Base-by-base conservation (phyloP, 2,888 invertebrate genomes). In the Iselma pallidipennis region DNA sequence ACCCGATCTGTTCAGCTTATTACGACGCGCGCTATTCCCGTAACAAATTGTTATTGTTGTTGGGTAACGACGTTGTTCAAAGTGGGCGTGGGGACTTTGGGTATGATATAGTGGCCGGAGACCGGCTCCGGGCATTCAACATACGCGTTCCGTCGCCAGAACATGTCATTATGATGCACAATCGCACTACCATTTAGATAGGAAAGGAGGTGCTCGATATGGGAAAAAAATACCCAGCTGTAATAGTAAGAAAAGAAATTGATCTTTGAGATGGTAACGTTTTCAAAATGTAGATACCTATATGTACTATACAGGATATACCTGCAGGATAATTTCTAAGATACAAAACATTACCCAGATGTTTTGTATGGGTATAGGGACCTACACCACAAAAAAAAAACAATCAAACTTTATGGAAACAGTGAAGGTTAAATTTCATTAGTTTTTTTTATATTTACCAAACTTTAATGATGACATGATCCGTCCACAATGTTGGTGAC, bases 41-140 rank as follows among this genome's bases (percentile, higher is more conserved):
- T 80, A 81, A 81, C 81, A 81, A 81, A 81, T 80, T 80, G 80
- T 80, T 81, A 81, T 81, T 80, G 80, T 81, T 79, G 81, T 79
- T 78, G 78, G 80, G 79, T 80, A 81, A 81, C 80, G 78, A 81
- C 77, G 80, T 79, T 78, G 77, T 78, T 79, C 77, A 74, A 77
- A 77, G 78, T 80, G 77, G 80, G 80, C 80, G 80, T 78, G 78
- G 74, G 73, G 72, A 66, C 62, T 66, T 71, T 68, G 68, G 71
- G 76, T 75, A 79, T 78, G 78, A 79, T 78, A 76, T 79, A 80
- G 73, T 74, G 76, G 74, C 71, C 63, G 72, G 71, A 71, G 77
- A 74, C 72, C 72, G 67, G 78, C 78, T 76, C 66, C 67, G 67
- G 76, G 76, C 77, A 72, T 69, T 72, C 75, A 71, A 72, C 74